Conservation (phyloP, 2,113 vertebrate genomes). For the Psammodynastes pulverulentus region DNA sequence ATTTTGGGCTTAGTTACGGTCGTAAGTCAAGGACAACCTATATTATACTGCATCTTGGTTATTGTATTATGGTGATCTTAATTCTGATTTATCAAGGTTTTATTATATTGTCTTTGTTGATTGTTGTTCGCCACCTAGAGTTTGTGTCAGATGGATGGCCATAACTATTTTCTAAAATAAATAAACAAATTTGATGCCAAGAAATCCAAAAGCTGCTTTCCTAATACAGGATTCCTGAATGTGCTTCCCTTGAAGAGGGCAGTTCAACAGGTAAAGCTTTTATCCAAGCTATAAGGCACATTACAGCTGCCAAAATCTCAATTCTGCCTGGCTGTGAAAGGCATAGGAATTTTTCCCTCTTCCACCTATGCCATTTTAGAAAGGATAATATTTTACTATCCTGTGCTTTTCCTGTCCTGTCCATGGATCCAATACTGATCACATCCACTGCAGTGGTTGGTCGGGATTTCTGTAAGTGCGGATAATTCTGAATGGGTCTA, state of each 20-base stretch:
- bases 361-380: too few species aligned
- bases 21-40: not conserved
- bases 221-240: not conserved
- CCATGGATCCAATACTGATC: not conserved
- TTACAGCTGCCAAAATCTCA: not conserved
- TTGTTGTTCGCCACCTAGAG: not conserved
- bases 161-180: not conserved
- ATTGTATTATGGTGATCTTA: not conserved
- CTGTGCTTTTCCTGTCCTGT: not conserved
- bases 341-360: too few species aligned
- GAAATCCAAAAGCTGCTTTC: not conserved
- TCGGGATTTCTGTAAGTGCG: not conserved
- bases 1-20: not conserved
- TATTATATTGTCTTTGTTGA: not conserved
- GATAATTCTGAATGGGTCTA: not conserved
- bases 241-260: not conserved
- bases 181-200: not conserved
- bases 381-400: not conserved
- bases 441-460: not conserved
- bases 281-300: not conserved
- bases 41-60: not conserved
- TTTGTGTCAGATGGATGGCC: not conserved
- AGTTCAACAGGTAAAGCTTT: not conserved
- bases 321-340: not conserved
- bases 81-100: not conserved